Evolutionary conservation across 23 tunicate species (phyloP), one percentile per base, ranked within the genome.

Genomic region (Botrylloides violaceus): DNA sequence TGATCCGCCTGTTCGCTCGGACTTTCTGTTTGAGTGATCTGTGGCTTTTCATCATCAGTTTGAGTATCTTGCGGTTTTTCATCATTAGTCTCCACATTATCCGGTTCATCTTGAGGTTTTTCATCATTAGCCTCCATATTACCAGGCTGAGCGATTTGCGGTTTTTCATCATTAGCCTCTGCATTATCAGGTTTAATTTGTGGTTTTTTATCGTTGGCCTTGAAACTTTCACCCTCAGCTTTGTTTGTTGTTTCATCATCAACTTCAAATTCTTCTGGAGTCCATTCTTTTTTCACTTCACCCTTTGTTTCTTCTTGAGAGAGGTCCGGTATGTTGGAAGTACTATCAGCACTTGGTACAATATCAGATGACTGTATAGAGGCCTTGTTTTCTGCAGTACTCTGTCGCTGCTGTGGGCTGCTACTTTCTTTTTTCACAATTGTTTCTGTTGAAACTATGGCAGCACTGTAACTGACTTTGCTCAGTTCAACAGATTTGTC

Each of bases 11-110:
- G 29, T 25, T 48, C 66, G 5, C 37, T 65, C 53, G 15, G 53
- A 43, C 9, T 43, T 15, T 43, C 15, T 15, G 15, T 43, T 9
- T 43, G 53, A 43, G 9, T 43, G 53, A 43, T 9, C 53, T 7
- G 53, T 12, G 7, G 64, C 30, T 63, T 58, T 9, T 28, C 70
- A 27, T 63, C 6, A 27, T 63, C 70, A 15, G 70, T 22, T 63
- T 26, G 64, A 9, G 26, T 33, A 28, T 19, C 35, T 63, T 59
- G 7, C 7, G 9, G 26, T 21, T 59, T 26, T 59, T 59, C 64
- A 7, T 59, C 29, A 9, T 59, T 59, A 6, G 28, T 22, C 35
- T 63, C 70, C 70, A 29, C 70, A 22, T 23, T 6, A 22, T 5
- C 64, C 26, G 19, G 4, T 23, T 63, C 12, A 3, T 25, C 70